Percentiles rank a stretch among this genome's conserved stretches.
Conservation (phyloP, 1,140 invertebrate species). For the Aphaenogaster floridana region DNA sequence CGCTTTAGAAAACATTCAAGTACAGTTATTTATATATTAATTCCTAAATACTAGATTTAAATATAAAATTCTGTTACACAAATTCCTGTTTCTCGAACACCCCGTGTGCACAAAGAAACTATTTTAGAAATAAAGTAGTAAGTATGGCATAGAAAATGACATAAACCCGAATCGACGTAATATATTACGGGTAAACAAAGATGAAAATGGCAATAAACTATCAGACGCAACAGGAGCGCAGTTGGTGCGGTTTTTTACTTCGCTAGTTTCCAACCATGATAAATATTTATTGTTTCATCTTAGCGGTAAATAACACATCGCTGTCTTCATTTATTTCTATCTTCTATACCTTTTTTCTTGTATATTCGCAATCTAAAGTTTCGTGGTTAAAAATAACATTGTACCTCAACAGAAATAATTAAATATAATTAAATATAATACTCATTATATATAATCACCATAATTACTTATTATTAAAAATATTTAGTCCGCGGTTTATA, state of each 20-base stretch:
- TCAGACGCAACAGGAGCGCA: conserved; percentile 3
- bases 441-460: neutral
- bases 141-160: neutral
- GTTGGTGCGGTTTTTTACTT: conserved; percentile 34
- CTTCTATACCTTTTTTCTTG: neutral
- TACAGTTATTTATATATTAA: neutral
- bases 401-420: neutral
- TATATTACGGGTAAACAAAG: conserved; percentile 8
- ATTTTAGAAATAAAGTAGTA: neutral
- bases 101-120: neutral
- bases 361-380: conserved; percentile 4
- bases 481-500: neutral
- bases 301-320: conserved; percentile 8
- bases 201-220: conserved; percentile 23
- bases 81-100: neutral
- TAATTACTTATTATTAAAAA: conserved; percentile 3
- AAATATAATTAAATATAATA: neutral
- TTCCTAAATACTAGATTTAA: neutral
- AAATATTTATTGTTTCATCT: conserved; percentile 47
- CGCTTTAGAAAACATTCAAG: no score
- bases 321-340: neutral
- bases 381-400: neutral
- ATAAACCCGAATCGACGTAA: conserved; percentile 14
- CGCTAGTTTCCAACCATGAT: conserved; percentile 28
- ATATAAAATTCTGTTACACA: neutral